Percentiles rank a stretch among this genome's conserved stretches.
Evolutionary conservation across 2,888 invertebrate genomes (phyloP).

Genomic region (Pocota personata): DNA sequence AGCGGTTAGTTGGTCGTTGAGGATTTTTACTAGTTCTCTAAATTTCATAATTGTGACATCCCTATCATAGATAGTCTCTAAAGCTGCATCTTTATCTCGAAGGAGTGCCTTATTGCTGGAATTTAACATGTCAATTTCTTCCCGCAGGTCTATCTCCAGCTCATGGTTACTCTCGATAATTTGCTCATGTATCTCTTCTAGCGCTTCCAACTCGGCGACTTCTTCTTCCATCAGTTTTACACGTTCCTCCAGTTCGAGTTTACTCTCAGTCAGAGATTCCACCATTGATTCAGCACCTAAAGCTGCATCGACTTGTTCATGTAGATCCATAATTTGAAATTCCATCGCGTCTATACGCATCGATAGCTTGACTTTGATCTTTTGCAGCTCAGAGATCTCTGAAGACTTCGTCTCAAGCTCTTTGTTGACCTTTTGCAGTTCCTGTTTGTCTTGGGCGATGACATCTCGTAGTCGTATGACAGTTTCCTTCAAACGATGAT

Average conservation of each 20-base stretch:
- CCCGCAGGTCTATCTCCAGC: slow-evolving; percentile 95
- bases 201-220: slow-evolving; percentile 93
- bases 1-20: slow-evolving; percentile 90
- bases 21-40: slow-evolving; percentile 94
- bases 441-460: slow-evolving; percentile 96
- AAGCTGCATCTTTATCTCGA: slow-evolving; percentile 92
- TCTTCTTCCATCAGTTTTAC: slow-evolving; percentile 94
- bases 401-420: slow-evolving; percentile 95
- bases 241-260: slow-evolving; percentile 96
- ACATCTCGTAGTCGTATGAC: slow-evolving; percentile 96
- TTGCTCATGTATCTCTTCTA: slow-evolving; percentile 98
- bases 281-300: slow-evolving; percentile 99
- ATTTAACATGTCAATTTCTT: slow-evolving; percentile 95
- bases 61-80: slow-evolving; percentile 96
- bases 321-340: slow-evolving; percentile 93
- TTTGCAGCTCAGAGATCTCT: slow-evolving; percentile 91
- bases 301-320: slow-evolving; percentile 98
- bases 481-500: slow-evolving; percentile 94
- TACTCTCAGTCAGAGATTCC: slow-evolving; percentile 95
- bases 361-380: slow-evolving; percentile 94
- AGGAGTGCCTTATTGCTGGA: slow-evolving; percentile 91
- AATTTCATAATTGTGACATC: slow-evolving; percentile 97
- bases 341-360: slow-evolving; percentile 90
- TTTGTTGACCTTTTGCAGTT: slow-evolving; percentile 93
- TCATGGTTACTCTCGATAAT: slow-evolving; percentile 96